Base-by-base conservation (phyloP, 2,888 invertebrate genomes). In the Conus canariensis region DNA sequence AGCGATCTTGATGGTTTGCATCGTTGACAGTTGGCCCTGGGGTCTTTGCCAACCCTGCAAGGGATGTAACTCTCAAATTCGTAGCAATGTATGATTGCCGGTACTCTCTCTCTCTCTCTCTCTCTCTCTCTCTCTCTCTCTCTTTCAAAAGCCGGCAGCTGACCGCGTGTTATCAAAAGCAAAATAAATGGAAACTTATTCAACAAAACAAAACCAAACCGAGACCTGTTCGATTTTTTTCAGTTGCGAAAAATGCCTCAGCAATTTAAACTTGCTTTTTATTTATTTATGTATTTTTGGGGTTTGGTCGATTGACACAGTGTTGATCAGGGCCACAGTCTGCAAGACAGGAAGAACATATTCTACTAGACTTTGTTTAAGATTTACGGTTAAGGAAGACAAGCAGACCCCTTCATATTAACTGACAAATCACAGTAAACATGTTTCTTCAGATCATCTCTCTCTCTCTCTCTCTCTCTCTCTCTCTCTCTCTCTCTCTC, bases 391-490 rank as follows among this genome's bases (percentile, higher is more conserved):
- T 2, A 30, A 30, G 30, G 30, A 30, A 30, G 30, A 30, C 30
- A 30, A 30, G 30, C 30, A 30, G 30, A 30, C 30, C 30, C 30
- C 30, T 30, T 30, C 30, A 30, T 30, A 30, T 2, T 30, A 30
- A 30, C 30, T 30, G 30, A 30, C 30, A 30, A 30, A 30, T 30
- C 30, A 30, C 30, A 30, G 30, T 30, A 30, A 30, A 30, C 30
- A 30, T 30, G 30, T 2, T 30, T 30, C 30, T 30, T 30, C 30
- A 30, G 30, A 30, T n/a, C n/a, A 8, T 4, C 12, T 80, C 80
- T 80, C 80, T 80, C 30, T 80, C 80, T 80, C 80, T 80, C 80
- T 80, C 80, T 80, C 80, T 80, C 80, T 80, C 80, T 80, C 80
- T 80, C 80, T 80, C 30, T 80, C 80, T 80, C 80, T 80, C 80